Base-by-base conservation (phyloP, 2,113 vertebrate species). In the Atractosteus spatula region DNA sequence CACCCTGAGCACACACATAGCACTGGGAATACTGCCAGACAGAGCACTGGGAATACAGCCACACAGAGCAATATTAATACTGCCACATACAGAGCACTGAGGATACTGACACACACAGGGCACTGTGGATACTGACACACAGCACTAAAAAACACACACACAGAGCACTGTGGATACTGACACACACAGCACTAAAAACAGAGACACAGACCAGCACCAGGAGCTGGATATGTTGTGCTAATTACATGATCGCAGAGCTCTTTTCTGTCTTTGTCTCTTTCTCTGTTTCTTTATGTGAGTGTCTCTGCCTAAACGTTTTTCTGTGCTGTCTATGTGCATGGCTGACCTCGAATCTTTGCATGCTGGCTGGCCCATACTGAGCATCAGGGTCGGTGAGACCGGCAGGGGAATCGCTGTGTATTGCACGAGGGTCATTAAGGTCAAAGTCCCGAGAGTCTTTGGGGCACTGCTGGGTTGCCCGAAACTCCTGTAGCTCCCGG, bases 331-430 rank as follows among this genome's bases (percentile, higher is more conserved):
- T 51, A 1, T 10, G 0, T 51, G 5, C 47, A 62, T 13, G 6
- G 59, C 59, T 62, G 59, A 92, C 90, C 85, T 85, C 66, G 73
- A 92, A 92, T 45, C 87, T 72, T 69, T 82, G 85, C 90, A 92
- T 88, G 62, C 89, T 88, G 55, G 91, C 82, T 68, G 87, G 87
- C n/a, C 92, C 90, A 13, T 90, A 78, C 43, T 85, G 68, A 3
- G 54, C 43, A 73, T 83, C 83, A 66, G n/a, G 16, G 10, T 68
- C 70, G 0, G 45, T 5, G 80, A 82, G 70, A 80, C 55, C 41
- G 77, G 67, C 77, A 81, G 10, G 12, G 11, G 43, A 13, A 42
- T 65, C 29, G 42, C 42, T 62, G 71, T 74, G 69, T 68, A 81
- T 80, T 83, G 71, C 79, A 81, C 84, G 78, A 75, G 73, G 83